Base-by-base conservation (phyloP, 2,797 vertebrate species). In the Poecilia velifera region DNA sequence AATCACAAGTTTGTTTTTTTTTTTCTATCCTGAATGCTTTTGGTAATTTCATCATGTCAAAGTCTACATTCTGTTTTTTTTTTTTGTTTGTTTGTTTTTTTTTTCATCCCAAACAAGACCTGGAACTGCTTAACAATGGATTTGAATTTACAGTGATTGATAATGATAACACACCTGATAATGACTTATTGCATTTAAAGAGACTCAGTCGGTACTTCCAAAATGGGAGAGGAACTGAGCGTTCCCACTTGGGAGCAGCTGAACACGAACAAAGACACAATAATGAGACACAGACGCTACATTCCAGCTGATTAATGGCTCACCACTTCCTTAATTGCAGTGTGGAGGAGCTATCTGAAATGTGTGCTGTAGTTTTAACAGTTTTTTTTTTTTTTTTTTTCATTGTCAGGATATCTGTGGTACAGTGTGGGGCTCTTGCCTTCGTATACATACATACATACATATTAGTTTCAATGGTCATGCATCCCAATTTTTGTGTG, bases 261-360 rank as follows among this genome's bases (percentile, higher is more conserved):
- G 77, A 78, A 86, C 76, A 66, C 78, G 81, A 89, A 94, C 93
- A 94, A 93, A 95, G 92, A 87, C 87, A 84, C 87, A 84, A 76
- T 82, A 88, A 92, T 70, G 83, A 83, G 78, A 82, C 71, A 82
- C 83, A 90, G 87, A 88, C 68, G 83, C 89, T 89, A 53, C 28
- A 59, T 90, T 91, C 82, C 85, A 79, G 83, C 87, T 87, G 89
- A 92, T 94, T 93, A 93, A 93, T 93, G 90, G 76, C 82, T 85
- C 73, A 79, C 75, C 84, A 91, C 84, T 53, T 77, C 74, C 79
- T 82, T 94, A 95, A 95, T 94, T 94, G 90, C 84, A 71, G 78
- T 72, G 82, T 47, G 83, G 59, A 81, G 86, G 84, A 88, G 82
- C 83, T 89, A 91, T 90, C 92, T 88, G 92, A 84, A 86, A 28